Evolutionary conservation across 2,888 invertebrate species (phyloP), one percentile per base, ranked within the genome.

Genomic region (Punctoribates punctum): DNA sequence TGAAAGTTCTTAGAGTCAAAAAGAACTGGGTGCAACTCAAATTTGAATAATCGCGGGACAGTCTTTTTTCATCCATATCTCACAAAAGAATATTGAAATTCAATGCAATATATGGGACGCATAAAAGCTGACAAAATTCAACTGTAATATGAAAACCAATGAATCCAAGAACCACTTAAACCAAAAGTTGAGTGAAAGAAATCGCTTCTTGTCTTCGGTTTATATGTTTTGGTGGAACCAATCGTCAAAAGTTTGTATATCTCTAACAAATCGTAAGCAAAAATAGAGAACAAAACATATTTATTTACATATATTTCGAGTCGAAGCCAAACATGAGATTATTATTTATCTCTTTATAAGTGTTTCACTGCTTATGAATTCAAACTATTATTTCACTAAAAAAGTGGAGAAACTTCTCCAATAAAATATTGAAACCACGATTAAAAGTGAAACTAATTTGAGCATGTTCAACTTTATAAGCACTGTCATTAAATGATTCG

Each of bases 1-100:
- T 73, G 6, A 75, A 75, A 34, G 73, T 73, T 57, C 57, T 29
- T 42, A 23, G 29, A 42, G 23, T 72, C 48, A 51, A 72, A 29
- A 15, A 42, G 20, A 42, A 42, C 4, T n/a, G 9, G 15, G 25
- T 9, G 1, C 5, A 70, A 70, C 3, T 8, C 48, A 15, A 17
- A 8, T n/a, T n/a, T 3, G 48, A 3, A 29, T 42, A 29, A 34
- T 34, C 34, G 4, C 34, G 34, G 34, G 34, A 6, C 23, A 20
- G 70, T n/a, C 34, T 42, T 4, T 29, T 11, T 29, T 60, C 27
- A 60, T 25, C 60, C 60, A 60, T 60, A 60, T 4, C 60, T 29
- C n/a, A n/a, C 34, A 23, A 65, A 29, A 29, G 29, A 65, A 29
- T 27, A 25, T 65, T 8, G 29, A 65, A 65, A 65, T n/a, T 65